A percentile compares a stretch with the other conserved stretches of the same genome.
These are phyloP conservation scores for Corvus hawaiiensis DNA, from an alignment of 2,113 vertebrate genomes.

Conservation along the genomic window DNA sequence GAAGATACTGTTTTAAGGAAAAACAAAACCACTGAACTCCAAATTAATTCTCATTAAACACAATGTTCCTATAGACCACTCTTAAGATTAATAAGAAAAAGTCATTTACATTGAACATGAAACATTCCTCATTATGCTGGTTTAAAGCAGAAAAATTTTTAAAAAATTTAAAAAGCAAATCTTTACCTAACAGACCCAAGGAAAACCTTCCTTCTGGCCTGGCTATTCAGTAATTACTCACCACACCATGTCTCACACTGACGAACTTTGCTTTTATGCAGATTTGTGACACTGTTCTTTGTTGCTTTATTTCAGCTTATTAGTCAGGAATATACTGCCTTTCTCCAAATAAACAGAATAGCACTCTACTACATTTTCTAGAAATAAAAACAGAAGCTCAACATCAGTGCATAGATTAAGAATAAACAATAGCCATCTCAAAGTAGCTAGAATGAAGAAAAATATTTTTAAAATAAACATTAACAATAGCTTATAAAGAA, in stretches of 20 bases:
- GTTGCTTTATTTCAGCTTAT: not conserved
- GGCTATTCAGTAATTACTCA: not conserved
- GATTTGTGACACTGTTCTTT: not conserved
- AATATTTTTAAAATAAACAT: not conserved
- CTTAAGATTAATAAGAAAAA: not conserved
- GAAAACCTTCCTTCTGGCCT: not conserved
- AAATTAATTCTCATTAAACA: not conserved
- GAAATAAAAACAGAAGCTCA: not conserved
- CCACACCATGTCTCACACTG: not conserved
- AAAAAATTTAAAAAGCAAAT: not conserved
- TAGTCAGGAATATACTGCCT: not conserved
- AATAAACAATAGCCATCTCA: not conserved
- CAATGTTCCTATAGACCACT: not conserved
- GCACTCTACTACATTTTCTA: conserved; percentile 15
- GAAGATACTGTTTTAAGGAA: not conserved
- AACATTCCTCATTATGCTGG: not conserved
- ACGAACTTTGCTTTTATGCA: conserved; percentile 16
- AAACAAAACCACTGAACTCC: not conserved
- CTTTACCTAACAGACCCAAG: not conserved
- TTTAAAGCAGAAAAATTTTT: not conserved
- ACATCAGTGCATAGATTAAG: not conserved
- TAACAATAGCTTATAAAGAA: not conserved
- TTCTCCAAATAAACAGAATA: conserved; percentile 7
- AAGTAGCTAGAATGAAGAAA: conserved; percentile 7
- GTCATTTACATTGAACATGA: not conserved